Evolutionary conservation across 2,888 invertebrate species (phyloP), one percentile per base, ranked within the genome.

Genomic region (Volucella zonaria): DNA sequence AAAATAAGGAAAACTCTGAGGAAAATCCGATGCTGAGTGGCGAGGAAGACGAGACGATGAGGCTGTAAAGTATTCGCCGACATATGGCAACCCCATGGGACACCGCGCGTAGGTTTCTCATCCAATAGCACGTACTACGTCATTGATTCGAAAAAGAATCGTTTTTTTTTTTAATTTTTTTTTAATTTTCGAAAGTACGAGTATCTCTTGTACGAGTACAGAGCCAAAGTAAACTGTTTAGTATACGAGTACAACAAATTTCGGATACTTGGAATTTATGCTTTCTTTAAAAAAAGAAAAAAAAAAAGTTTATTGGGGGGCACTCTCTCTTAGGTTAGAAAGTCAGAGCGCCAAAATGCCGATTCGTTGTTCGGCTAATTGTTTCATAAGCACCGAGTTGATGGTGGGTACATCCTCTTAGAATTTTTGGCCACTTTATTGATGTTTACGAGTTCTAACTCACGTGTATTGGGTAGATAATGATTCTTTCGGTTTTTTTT

Each of bases 31-130:
- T 70, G 31, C 31, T 31, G 31, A 31, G 31, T 31, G 31, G 31
- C 31, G 68, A 79, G 62, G 12, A 68, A 12, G 38, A 15, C 31
- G 62, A 62, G 31, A 38, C 49, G 14, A 61, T 8, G 4, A 45
- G 49, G 67, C 45, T 52, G 67, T 47, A 51, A 45, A 58, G 47
- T 42, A 75, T 79, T 71, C 42, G 61, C 75, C 80, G 56, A 80
- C 80, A 80, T 71, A 80, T 83, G 83, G 83, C 83, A 83, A 83
- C 83, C 83, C 83, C 83, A 83, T 76, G 61, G 70, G 59, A 76
- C 49, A 8, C 31, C n/a, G 23, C 12, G 31, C 42, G 45, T 51
- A n/a, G 42, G 61, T 49, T 38, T 15, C 45, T 64, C 68, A 76
- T 52, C 64, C 51, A 70, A 51, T 15, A n/a, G 38, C 10, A 12